A percentile compares a stretch with the other conserved stretches of the same genome.
Conservation (phyloP, 2,888 invertebrate genomes). For the Papilio protenor region DNA sequence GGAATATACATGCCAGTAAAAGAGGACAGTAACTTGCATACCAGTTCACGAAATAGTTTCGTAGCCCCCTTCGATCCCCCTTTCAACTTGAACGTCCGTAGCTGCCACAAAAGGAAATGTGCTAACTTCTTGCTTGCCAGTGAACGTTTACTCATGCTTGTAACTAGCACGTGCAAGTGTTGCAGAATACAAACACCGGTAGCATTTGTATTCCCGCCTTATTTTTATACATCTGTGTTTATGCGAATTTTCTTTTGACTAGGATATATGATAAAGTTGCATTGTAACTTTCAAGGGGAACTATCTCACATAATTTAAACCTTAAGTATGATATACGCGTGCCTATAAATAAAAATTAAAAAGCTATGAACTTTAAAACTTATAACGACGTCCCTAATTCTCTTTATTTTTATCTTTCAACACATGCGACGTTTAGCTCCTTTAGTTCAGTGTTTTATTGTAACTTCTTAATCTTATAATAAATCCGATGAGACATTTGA, state of each 20-base stretch:
- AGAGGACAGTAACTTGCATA: too few relatives aligned
- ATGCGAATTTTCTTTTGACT: slow-evolving; percentile 20
- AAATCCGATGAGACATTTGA: slow-evolving; percentile 57
- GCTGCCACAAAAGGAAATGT: too few relatives aligned
- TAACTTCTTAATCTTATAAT: slow-evolving; percentile 67
- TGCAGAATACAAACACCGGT: too few relatives aligned
- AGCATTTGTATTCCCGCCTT: too few relatives aligned
- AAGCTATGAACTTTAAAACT: slow-evolving; percentile 44
- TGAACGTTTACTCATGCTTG: too few relatives aligned
- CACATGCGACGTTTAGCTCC: slow-evolving; percentile 66
- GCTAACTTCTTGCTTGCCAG: too few relatives aligned
- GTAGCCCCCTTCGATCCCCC: too few relatives aligned
- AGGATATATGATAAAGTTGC: neutral
- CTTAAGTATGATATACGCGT: slow-evolving; percentile 36
- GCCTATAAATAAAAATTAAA: slow-evolving; percentile 44
- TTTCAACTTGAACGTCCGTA: too few relatives aligned
- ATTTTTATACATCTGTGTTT: neutral
- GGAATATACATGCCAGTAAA: too few relatives aligned
- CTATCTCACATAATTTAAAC: slow-evolving; percentile 39
- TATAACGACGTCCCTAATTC: slow-evolving; percentile 44
- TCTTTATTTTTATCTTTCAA: slow-evolving; percentile 65
- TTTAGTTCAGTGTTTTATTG: slow-evolving; percentile 69
- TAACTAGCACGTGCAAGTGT: too few relatives aligned
- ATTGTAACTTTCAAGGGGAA: slow-evolving; percentile 19
- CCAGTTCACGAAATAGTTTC: too few relatives aligned